Conservation (phyloP, 2,888 invertebrate genomes). For the Anthophora plumipes region DNA sequence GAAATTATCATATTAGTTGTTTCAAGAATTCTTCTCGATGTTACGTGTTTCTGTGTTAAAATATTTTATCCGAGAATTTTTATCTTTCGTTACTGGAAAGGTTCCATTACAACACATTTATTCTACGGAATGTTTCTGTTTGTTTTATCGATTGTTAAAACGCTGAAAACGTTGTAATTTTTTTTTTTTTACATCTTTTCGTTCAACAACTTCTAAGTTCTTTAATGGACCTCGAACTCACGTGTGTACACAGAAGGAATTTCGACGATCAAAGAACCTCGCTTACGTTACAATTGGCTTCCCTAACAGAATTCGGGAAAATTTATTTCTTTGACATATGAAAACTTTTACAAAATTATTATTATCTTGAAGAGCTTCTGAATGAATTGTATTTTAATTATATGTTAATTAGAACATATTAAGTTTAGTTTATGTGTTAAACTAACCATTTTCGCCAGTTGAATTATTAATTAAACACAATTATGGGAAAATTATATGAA, state of each 20-base stretch:
- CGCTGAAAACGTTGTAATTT: not conserved
- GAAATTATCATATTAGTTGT: no score
- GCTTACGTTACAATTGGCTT: not conserved
- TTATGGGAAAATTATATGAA: not conserved
- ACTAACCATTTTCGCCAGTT: no score
- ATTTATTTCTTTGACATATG: no score
- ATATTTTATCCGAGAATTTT: no score
- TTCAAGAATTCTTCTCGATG: no score
- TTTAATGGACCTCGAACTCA: not conserved
- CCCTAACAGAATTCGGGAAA: not conserved
- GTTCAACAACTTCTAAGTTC: not conserved
- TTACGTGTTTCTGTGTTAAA: no score
- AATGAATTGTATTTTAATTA: not conserved
- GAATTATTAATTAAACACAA: not conserved
- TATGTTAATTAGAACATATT: not conserved
- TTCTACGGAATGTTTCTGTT: not conserved
- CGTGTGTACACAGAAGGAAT: not conserved
- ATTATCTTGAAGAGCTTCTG: no score
- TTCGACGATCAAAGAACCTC: not conserved
- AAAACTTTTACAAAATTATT: no score
- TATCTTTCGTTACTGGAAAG: no score
- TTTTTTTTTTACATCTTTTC: constrained; percentile 24
- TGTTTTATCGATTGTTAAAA: not conserved
- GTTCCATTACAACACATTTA: not conserved
- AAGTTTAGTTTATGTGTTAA: not conserved